Conservation (phyloP, 1,140 invertebrate genomes). For the Steinernema feltiae region DNA sequence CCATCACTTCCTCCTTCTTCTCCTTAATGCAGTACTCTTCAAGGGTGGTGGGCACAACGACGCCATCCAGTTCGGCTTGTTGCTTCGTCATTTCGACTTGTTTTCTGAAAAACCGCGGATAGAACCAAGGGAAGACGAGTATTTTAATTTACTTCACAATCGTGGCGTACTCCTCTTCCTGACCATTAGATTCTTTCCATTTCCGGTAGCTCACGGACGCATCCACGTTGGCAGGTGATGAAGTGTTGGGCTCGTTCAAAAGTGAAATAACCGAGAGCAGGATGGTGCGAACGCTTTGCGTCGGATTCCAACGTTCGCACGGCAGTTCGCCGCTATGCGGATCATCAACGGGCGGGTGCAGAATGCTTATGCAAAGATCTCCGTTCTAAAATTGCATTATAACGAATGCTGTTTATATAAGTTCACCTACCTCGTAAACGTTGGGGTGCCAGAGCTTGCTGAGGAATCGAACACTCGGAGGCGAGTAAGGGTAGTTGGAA, state of each 20-base stretch:
- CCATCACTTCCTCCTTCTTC: slow-evolving; percentile 53
- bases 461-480: slow-evolving; percentile 90
- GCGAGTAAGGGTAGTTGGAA: slow-evolving; percentile 75
- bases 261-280: slow-evolving; percentile 94
- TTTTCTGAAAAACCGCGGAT: slow-evolving; percentile 42
- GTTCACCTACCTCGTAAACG: slow-evolving; percentile 80
- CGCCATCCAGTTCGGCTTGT: slow-evolving; percentile 91
- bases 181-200: slow-evolving; percentile 92
- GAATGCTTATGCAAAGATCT: slow-evolving; percentile 96
- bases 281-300: slow-evolving; percentile 96
- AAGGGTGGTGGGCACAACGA: slow-evolving; percentile 87
- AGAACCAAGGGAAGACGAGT: background rate
- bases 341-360: slow-evolving; percentile 97
- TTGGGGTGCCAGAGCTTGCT: slow-evolving; percentile 99
- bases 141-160: slow-evolving; percentile 76
- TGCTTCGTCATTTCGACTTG: slow-evolving; percentile 86
- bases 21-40: slow-evolving; percentile 95
- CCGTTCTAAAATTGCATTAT: slow-evolving; percentile 73
- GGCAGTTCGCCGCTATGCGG: slow-evolving; percentile 96
- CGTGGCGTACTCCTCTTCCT: slow-evolving; percentile 98
- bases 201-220: slow-evolving; percentile 98
- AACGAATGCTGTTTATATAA: background rate
- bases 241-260: slow-evolving; percentile 98
- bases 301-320: slow-evolving; percentile 99
- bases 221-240: slow-evolving; percentile 97